Evolutionary conservation across 2,113 vertebrate genomes (phyloP), one percentile per base, ranked within the genome.

Genomic region (Drymodes brunneopygia): DNA sequence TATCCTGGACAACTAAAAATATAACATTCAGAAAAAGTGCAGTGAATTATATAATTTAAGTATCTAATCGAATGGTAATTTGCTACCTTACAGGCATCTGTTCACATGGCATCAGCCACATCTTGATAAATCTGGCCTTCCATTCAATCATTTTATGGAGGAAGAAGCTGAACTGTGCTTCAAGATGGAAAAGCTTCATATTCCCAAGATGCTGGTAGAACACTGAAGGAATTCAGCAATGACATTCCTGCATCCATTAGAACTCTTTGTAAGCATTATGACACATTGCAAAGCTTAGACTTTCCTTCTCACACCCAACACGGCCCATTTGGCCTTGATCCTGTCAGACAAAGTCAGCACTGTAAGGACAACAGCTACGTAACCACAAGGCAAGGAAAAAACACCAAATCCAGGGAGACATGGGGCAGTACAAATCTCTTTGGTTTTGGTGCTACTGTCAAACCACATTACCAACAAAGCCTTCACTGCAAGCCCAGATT

Each of bases 1-100:
- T 82, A 84, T 69, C 60, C n/a, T 81, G 65, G 61, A 82, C 65
- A 96, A 88, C 70, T 82, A 94, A 82, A 95, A 92, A 75, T 38
- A 69, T 1, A 77, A 70, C n/a, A 90, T 38, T 67, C 22, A 54
- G 60, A 70, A 88, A 73, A 89, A 77, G 25, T 28, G 18, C 28
- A 91, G 70, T 20, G 75, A 86, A 48, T 75, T 24, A n/a, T 47
- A 57, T 44, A 28, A 66, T 50, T 31, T 71, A 80, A 88, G 50
- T n/a, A 62, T 57, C 53, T 77, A 48, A 88, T 82, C 58, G 66
- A 93, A 92, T 51, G 40, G 60, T 15, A 58, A 40, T 67, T 93
- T 86, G 29, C 50, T 65, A 66, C 85, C 33, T 92, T 60, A 90
- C 33, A 86, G 66, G 47, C 33, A 70, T 91, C 72, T 77, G 11